Base-by-base conservation (phyloP, 2,888 invertebrate genomes). In the Xestia rhomboidea region DNA sequence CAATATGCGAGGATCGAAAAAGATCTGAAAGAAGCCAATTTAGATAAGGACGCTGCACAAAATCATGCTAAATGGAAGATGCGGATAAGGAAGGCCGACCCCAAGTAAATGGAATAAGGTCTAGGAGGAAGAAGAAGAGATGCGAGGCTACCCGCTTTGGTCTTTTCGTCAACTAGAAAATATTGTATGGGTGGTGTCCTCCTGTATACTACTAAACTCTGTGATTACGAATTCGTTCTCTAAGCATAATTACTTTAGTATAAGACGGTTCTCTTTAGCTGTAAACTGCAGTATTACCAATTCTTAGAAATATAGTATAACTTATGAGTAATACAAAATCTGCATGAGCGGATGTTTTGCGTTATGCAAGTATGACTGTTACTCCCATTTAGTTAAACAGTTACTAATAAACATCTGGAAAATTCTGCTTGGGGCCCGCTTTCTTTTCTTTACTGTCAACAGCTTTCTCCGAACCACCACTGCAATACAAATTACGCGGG, bases 281-380 rank as follows among this genome's bases (percentile, higher is more conserved):
- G 41, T 63, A 64, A 77, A 83, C 15, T 63, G 67, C 70, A 63
- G 38, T 77, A 57, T 76, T 68, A 60, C 6, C 1, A 70, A 57
- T 73, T 70, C 81, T 68, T 51, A 82, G 81, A 82, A 73, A 70
- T n/a, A 18, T 44, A 67, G 54, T 63, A 49, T 38, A 30, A 71
- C 67, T 71, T 82, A 70, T 80, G 85, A 82, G 85, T 80, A 82
- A 82, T 63, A 68, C 15, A 15, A 78, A 72, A 83, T 57, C 67
- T 84, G 57, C 69, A 84, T 70, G 57, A 57, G 2, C 73, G 73
- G 60, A 73, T 69, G 57, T 69, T 66, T 27, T 60, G 66, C 21
- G 60, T 78, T 74, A 54, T 66, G 66, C 69, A 79, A 67, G 66
- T 49, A 71, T 83, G 63, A 81, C 78, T 77, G 57, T 81, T 71